Evolutionary conservation across 2,888 invertebrate species (phyloP).

Genomic region (Drosophila ustulata): DNA sequence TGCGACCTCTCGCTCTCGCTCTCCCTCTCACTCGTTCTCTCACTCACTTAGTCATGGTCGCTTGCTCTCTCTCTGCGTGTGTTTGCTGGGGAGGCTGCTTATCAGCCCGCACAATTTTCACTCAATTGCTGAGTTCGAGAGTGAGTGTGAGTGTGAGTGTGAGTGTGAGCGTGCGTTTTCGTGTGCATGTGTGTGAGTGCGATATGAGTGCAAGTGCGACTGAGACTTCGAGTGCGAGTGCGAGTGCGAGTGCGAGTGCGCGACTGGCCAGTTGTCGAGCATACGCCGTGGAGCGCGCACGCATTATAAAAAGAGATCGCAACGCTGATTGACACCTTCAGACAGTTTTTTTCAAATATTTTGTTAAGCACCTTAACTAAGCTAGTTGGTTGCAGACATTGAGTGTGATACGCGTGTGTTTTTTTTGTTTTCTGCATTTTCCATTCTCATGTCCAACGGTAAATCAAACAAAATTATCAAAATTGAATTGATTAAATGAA

Average conservation of each 20-base stretch:
- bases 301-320: conserved; percentile 25
- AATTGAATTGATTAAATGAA: neutral
- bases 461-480: neutral
- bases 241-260: conserved; percentile 47
- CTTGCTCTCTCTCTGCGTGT: neutral
- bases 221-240: conserved; percentile 22
- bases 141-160: neutral
- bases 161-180: conserved; percentile 1
- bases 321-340: neutral
- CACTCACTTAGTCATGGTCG: neutral
- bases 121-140: conserved; percentile 43
- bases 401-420: conserved; percentile 7
- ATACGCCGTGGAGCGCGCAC: conserved; percentile 46
- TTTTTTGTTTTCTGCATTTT: neutral
- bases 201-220: conserved; percentile 22
- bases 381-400: conserved; percentile 1
- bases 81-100: conserved; percentile 8
- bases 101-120: conserved; percentile 26
- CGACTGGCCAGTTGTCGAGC: conserved; percentile 48
- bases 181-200: conserved; percentile 10
- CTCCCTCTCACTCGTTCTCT: conserved; percentile 1
- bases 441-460: conserved; percentile 47
- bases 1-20: conserved; percentile 1
- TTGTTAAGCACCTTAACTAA: neutral
- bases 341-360: no score